Evolutionary conservation across 30 jellyfish, hydroid and myxozoan genomes (phyloP), one percentile per base, ranked within the genome.

Genomic region (Aurelia aurita): DNA sequence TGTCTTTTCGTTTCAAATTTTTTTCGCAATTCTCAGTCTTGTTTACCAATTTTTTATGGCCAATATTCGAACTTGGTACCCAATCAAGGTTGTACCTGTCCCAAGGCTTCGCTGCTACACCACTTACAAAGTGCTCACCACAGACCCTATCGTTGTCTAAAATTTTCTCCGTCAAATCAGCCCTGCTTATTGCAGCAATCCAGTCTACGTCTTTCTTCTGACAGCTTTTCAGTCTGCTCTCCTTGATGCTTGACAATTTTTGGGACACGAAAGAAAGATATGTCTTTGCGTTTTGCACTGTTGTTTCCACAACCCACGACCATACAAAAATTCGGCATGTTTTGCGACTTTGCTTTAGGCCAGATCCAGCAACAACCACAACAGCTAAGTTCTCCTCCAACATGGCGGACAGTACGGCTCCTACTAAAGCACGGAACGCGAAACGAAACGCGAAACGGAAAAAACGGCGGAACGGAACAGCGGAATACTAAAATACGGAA

Each of bases 381-480:
- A n/a, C 74, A 62, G 74, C 74, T 62, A 0, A 9, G 45, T 62
- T 62, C 47, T 62, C 74, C 74, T 1, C 53, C 74, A 62, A 62
- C 74, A 62, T 0, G 74, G 74, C 74, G 47, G 74, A 62, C 74
- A 62, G 43, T 62, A 62, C 74, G n/a, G n/a, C n/a, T n/a, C n/a
- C n/a, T n/a, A n/a, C n/a, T n/a, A n/a, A n/a, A n/a, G n/a, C n/a
- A n/a, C n/a, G n/a, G n/a, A n/a, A n/a, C n/a, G n/a, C n/a, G n/a
- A n/a, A n/a, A n/a, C n/a, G n/a, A n/a, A n/a, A n/a, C n/a, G n/a
- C n/a, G n/a, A n/a, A n/a, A n/a, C n/a, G n/a, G n/a, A n/a, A n/a
- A n/a, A n/a, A n/a, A n/a, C n/a, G n/a, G n/a, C n/a, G n/a, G n/a
- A n/a, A n/a, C n/a, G n/a, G n/a, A n/a, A n/a, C n/a, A n/a, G n/a